A percentile compares a stretch with the other conserved stretches of the same genome.
phyloP scores from a whole-genome alignment of 2,888 invertebrate species.

The Formica aserva region DNA sequence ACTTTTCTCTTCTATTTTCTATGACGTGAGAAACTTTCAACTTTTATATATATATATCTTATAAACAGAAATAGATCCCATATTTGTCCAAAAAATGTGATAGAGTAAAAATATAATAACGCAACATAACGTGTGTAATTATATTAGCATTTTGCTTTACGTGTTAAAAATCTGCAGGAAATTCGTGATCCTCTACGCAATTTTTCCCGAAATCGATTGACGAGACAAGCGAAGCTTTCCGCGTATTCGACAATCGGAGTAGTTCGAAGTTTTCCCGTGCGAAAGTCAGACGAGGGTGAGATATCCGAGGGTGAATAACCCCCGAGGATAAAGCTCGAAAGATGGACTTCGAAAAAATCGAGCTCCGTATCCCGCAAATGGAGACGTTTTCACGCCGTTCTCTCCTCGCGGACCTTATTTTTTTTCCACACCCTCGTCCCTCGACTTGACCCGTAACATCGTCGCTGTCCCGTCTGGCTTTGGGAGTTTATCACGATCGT shows the following conservation, averaged over 20 bases:
- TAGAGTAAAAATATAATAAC: not conserved
- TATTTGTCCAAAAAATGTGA: not conserved
- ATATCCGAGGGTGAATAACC: slow-evolving; percentile 58
- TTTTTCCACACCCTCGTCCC: slow-evolving; percentile 72
- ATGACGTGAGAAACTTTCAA: not conserved
- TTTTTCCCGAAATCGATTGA: slow-evolving; percentile 5
- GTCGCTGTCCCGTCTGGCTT: slow-evolving; percentile 54
- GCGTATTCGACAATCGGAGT: slow-evolving; percentile 14
- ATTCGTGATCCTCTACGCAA: not conserved
- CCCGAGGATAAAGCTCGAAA: slow-evolving; percentile 62
- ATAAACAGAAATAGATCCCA: not conserved
- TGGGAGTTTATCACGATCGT: slow-evolving; percentile 72
- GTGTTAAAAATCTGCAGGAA: not conserved
- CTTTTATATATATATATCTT: not conserved
- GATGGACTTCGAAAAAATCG: slow-evolving; percentile 74
- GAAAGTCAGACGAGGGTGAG: slow-evolving; percentile 32
- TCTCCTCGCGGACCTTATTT: slow-evolving; percentile 78
- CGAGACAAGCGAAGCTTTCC: not conserved
- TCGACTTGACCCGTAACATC: slow-evolving; percentile 56
- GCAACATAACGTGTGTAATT: not conserved
- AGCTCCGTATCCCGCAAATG: slow-evolving; percentile 79
- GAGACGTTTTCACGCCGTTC: slow-evolving; percentile 80
- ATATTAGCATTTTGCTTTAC: not conserved
- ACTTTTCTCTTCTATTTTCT: not conserved
- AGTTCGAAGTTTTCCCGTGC: slow-evolving; percentile 10